These are phyloP conservation scores for Stramonita haemastoma DNA, from an alignment of 2,888 invertebrate genomes.

Conservation along the genomic window DNA sequence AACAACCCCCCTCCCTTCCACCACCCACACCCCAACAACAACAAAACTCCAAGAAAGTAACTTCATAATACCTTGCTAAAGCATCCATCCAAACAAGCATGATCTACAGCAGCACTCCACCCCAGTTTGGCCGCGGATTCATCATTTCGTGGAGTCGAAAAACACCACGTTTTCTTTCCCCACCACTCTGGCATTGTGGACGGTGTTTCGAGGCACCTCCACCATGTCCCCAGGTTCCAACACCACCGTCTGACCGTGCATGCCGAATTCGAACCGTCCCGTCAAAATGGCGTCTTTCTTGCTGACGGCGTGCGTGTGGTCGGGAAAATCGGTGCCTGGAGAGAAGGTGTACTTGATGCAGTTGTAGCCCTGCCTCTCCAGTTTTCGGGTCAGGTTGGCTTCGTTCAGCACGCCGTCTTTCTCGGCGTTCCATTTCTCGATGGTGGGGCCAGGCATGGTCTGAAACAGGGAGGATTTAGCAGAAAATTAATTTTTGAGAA, in stretches of 20 bases:
- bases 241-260: conserved; percentile 68
- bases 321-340: conserved; percentile 70
- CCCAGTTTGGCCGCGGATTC: no score
- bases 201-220: conserved; percentile 66
- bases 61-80: no score
- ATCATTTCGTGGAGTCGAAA: conserved; percentile 66
- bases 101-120: no score
- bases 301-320: conserved; percentile 68
- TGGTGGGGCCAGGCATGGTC: conserved; percentile 48
- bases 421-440: conserved; percentile 67
- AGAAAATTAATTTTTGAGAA: neutral
- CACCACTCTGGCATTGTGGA: conserved; percentile 71
- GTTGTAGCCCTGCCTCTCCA: conserved; percentile 64
- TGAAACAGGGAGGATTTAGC: neutral
- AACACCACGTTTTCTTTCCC: conserved; percentile 66
- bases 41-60: no score
- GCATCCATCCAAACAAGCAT: no score
- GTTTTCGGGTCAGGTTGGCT: conserved; percentile 66
- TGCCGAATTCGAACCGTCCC: conserved; percentile 68
- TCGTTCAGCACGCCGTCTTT: conserved; percentile 64
- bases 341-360: conserved; percentile 64
- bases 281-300: conserved; percentile 72
- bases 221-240: conserved; percentile 73
- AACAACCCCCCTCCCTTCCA: no score
- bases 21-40: no score